Base-by-base conservation (phyloP, 1,140 invertebrate genomes). In the Scaptomyza pallida region DNA sequence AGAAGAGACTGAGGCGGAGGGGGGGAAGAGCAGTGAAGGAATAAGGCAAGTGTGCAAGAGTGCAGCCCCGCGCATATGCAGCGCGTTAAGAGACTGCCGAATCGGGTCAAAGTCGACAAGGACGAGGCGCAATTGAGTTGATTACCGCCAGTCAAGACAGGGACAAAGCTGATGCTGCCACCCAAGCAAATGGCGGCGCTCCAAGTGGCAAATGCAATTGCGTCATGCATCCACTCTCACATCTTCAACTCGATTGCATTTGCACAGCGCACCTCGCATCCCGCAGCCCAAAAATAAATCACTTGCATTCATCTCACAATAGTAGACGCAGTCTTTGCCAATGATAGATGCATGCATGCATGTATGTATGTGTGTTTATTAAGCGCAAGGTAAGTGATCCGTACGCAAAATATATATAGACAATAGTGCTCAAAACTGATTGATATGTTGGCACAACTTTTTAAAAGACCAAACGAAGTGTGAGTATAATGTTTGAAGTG, bases 61-160 rank as follows among this genome's bases (percentile, higher is more conserved):
- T 52, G 57, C 64, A 52, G 16, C 21, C 35, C 45, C 21, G 21
- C 45, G 62, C 55, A 60, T 63, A 50, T 21, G 44, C 30, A 50
- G 26, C 30, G 15, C 16, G 21, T 26, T 41, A 5, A 26, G 60
- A 17, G 30, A 54, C 30, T 60, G 1, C 15, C 55, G 40, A 15
- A 69, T 6, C 43, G 67, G 67, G 60, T 55, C 50, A 70, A 63
- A 63, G 65, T 5, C 48, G 62, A 30, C 54, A 59, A 59, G 54
- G 67, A 64, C 47, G 40, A 47, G 41, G 41, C 23, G 33, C 52
- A 60, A 54, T 57, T 60, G 62, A 72, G 55, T 72, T 67, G 69
- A 72, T 72, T 72, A 67, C 55, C 69, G 63, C 21, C 47, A 26
- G 54, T 54, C 33, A 56, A 54, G 40, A 57, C 62, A 40, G 50